Conservation (phyloP, 2,113 vertebrate species). For the Myodes glareolus region DNA sequence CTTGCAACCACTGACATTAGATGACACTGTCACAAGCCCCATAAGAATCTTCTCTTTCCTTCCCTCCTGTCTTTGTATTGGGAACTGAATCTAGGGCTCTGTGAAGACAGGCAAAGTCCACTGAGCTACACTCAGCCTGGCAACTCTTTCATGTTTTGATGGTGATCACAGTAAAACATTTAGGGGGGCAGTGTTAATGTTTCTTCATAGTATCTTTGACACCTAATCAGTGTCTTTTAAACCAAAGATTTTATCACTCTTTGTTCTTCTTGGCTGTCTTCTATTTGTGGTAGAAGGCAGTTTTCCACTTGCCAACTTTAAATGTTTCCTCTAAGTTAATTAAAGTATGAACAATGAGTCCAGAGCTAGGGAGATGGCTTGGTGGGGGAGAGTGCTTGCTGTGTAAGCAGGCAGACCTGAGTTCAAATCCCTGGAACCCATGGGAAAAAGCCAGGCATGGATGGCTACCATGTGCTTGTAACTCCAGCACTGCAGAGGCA, state of each 20-base stretch:
- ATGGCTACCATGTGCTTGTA: not conserved
- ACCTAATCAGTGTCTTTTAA: not conserved
- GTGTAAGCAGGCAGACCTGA: not conserved
- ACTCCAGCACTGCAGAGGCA: not conserved
- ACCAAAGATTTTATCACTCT: slow-evolving; percentile 34
- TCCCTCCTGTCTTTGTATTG: not conserved
- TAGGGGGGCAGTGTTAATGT: not conserved
- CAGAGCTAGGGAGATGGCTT: no score
- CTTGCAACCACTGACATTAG: accelerated
- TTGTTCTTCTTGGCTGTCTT: not conserved
- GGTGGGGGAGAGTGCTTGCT: not conserved
- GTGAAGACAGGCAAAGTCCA: not conserved
- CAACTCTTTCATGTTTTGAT: not conserved
- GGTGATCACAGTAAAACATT: not conserved
- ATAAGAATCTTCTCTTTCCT: not conserved
- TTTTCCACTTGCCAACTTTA: slow-evolving; percentile 16
- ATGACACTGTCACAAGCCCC: accelerated
- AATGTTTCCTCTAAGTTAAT: not conserved
- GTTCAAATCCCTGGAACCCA: not conserved
- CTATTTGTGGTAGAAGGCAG: not conserved
- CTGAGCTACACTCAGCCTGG: not conserved
- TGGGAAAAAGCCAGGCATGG: not conserved
- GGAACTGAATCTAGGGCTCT: not conserved
- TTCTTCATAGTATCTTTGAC: not conserved
- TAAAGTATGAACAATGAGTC: not conserved